phyloP scores from a whole-genome alignment of 1,140 invertebrate species.

The Drosophila nasuta region DNA sequence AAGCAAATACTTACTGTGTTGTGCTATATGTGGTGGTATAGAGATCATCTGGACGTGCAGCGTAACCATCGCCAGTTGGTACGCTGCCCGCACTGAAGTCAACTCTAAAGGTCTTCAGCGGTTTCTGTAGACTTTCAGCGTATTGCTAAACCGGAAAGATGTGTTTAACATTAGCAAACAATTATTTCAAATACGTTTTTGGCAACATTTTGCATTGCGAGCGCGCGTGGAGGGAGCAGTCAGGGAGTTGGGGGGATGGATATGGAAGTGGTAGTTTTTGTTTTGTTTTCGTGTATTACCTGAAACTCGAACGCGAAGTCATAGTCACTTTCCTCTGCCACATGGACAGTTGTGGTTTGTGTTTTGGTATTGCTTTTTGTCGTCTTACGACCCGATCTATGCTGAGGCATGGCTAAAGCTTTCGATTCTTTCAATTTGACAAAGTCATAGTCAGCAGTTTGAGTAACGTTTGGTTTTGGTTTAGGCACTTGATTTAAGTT shows the following conservation, averaged over 20 bases:
- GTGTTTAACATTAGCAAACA: conserved; percentile 25
- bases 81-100: conserved; percentile 78
- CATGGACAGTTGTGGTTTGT: conserved; percentile 69
- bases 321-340: conserved; percentile 86
- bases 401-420: conserved; percentile 79
- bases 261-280: neutral
- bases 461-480: conserved; percentile 19
- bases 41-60: conserved; percentile 73
- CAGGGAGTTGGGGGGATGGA: conserved; percentile 8
- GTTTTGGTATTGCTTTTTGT: conserved; percentile 68
- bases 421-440: conserved; percentile 68
- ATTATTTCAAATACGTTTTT: conserved; percentile 11
- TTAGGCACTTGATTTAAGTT: conserved; percentile 65
- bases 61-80: conserved; percentile 77
- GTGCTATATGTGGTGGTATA: conserved; percentile 81
- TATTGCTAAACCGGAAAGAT: conserved; percentile 75
- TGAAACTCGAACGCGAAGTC: conserved; percentile 88
- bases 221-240: conserved; percentile 20
- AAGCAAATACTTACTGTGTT: conserved; percentile 75
- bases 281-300: conserved; percentile 78
- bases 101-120: conserved; percentile 84
- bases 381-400: conserved; percentile 78
- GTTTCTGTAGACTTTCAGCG: conserved; percentile 84
- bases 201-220: conserved; percentile 28
- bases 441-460: conserved; percentile 76